Percentiles rank a stretch among this genome's conserved stretches.
These are phyloP conservation scores for Labroides dimidiatus DNA, from an alignment of 2,797 vertebrate genomes.

Conservation along the genomic window DNA sequence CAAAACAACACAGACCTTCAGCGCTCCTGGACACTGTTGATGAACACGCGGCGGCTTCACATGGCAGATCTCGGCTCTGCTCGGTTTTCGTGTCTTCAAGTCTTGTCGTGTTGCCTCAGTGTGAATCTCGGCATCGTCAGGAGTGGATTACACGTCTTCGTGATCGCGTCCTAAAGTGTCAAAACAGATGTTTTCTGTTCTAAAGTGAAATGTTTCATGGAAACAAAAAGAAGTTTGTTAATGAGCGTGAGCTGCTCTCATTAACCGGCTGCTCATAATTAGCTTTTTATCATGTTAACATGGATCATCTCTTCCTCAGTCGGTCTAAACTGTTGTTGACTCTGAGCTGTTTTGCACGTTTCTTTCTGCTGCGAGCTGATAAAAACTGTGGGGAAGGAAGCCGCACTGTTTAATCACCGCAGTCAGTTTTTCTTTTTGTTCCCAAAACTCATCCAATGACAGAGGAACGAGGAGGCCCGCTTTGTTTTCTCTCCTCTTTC, in stretches of 20 bases:
- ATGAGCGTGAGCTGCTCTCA: neutral
- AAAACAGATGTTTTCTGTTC: neutral
- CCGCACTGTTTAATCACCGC: neutral
- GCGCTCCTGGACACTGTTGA: slow-evolving; percentile 47
- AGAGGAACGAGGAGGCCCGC: no score
- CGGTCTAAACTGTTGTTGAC: neutral
- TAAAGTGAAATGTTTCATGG: neutral
- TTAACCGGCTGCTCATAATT: neutral
- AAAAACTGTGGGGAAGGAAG: neutral
- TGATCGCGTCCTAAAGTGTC: no score
- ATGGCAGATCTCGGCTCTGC: slow-evolving; percentile 17
- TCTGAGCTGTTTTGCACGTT: neutral
- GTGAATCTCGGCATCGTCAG: neutral
- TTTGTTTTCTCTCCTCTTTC: no score
- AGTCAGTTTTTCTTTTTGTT: no score
- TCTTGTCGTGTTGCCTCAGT: no score
- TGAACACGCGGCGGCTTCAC: slow-evolving; percentile 38
- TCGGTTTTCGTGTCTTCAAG: slow-evolving; percentile 18
- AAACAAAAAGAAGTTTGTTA: neutral
- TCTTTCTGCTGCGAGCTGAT: slow-evolving; percentile 10
- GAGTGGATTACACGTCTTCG: no score
- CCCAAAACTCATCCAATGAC: no score
- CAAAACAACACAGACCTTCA: slow-evolving; percentile 57
- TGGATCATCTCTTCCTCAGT: neutral
- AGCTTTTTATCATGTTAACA: neutral